Evolutionary conservation across 2,797 vertebrate genomes (phyloP), one percentile per base, ranked within the genome.

Genomic region (Leptoclinus maculatus): DNA sequence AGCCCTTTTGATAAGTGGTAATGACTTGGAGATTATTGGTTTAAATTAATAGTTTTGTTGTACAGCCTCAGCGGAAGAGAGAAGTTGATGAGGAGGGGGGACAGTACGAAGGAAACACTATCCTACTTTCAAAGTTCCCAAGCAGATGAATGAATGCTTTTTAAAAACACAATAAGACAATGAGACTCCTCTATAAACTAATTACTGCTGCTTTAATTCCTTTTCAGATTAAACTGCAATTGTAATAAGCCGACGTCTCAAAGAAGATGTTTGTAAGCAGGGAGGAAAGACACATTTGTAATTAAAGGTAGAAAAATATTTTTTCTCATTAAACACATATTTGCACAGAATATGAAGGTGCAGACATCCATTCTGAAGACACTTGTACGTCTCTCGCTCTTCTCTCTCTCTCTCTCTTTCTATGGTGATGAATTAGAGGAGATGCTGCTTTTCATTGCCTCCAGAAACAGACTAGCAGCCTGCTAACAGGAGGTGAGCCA

Each of bases 121-220:
- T 87, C 88, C 86, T 80, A 91, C 83, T 95, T 95, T 91, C 86
- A 93, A 93, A 93, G 90, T 94, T 94, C 87, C 87, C 10, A 73
- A 91, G 85, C 93, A 95, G 92, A 94, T 89, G 88, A 94, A 94
- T 91, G 86, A 88, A 84, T 84, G 88, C 89, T 93, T 94, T 93
- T 94, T 91, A 78, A 93, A 93, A 85, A 80, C 87, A 92, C 88
- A 93, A 93, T 92, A 93, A 94, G 91, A 94, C 94, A 94, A 95
- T 95, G 91, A 95, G 87, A 92, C 87, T 87, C 83, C 83, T 88
- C 87, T 89, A 91, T 93, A 93, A 93, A 94, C 91, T 91, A 95
- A 95, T 95, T 95, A 94, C 84, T 67, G 85, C 71, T 56, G 88
- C 89, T 93, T 94, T 95, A 95, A 95, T 95, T 95, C 92, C 89